Evolutionary conservation across 2,797 vertebrate genomes (phyloP), one percentile per base, ranked within the genome.

Genomic region (Hydrolagus colliei): DNA sequence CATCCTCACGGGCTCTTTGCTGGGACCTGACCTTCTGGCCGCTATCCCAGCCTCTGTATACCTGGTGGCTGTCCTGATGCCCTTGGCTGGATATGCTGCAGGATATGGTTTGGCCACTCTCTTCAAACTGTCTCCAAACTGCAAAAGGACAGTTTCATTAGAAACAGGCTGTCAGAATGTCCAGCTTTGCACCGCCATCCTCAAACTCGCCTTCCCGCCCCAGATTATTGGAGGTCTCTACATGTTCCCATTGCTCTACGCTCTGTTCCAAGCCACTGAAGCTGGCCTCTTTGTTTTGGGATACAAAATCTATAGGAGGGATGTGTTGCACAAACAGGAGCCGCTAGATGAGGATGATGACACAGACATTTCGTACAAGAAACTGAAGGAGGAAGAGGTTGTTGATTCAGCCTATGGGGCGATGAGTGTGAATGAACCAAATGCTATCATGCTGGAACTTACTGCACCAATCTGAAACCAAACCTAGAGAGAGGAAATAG

Each of bases 151-250:
- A 0, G 96, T 99, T 1, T 98, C 97, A 11, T 87, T 99, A 92
- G 97, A 98, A 91, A 99, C 97, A 0, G 97, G 98, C 0, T 98
- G 98, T 90, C 97, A 99, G 91, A 99, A 99, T 0, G 96, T 99
- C 86, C 98, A 99, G 92, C 96, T 99, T 86, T 99, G 98, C 89
- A 98, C 97, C 0, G 97, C 97, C 90, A 98, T 99, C 87, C 94
- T 99, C 68, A 99, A 99, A 88, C 93, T 99, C 91, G 96, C 96
- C 77, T 99, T 99, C 87, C 97, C 97, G 0, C 96, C 97, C 0
- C 95, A 96, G 79, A 91, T 98, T 87, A 95, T 98, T 86, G 96
- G 97, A 8, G 95, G 95, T 74, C 97, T 98, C 96, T 98, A 97
- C 91, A 98, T 99, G 95, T 99, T 99, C 86, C 97, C 97, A 0